Evolutionary conservation across 2,113 vertebrate genomes (phyloP).

Genomic region (Pachycephala philippinensis): DNA sequence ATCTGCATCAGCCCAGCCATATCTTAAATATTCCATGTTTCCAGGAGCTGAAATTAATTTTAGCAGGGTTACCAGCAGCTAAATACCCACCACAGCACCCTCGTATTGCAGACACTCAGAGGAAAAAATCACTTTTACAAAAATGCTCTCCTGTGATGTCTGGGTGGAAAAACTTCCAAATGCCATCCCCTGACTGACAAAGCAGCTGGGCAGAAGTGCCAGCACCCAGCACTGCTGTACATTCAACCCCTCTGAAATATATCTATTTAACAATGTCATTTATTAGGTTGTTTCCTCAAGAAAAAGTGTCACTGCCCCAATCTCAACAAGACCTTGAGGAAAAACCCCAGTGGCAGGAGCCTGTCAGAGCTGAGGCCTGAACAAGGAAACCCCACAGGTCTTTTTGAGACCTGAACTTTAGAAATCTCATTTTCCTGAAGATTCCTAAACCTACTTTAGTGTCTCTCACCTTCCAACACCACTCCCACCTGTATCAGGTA

Average conservation of each 20-base stretch:
- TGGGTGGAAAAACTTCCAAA: slow-evolving; percentile 15
- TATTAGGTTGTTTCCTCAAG: neutral
- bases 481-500: neutral
- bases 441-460: neutral
- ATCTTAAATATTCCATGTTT: neutral
- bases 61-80: neutral
- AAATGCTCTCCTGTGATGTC: neutral
- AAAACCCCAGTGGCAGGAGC: neutral
- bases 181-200: neutral
- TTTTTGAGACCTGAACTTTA: fast-evolving
- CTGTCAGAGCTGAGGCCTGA: neutral
- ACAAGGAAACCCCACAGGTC: neutral
- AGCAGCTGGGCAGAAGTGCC: neutral
- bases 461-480: neutral
- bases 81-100: neutral
- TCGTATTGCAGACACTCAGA: neutral
- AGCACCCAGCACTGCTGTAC: neutral
- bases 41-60: neutral
- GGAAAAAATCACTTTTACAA: neutral
- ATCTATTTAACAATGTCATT: neutral
- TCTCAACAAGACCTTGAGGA: neutral
- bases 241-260: neutral
- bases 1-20: neutral
- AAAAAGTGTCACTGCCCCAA: neutral
- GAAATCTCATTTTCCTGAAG: neutral